Evolutionary conservation across 2,113 vertebrate genomes (phyloP).

Genomic region (Periophthalmus modestus): DNA sequence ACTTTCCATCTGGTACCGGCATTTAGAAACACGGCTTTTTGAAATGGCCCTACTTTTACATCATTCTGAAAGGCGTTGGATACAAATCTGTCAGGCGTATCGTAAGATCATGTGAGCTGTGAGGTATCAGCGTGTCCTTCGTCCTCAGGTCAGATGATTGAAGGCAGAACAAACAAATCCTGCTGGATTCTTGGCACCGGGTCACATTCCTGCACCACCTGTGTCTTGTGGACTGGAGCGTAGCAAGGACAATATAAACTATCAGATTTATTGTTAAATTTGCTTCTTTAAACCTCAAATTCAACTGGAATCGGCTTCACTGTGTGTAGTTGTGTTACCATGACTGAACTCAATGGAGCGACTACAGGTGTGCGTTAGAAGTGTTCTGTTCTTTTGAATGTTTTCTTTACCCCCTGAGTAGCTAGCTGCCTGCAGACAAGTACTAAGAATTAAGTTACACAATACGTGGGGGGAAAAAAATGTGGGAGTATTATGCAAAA

Average conservation of each 20-base stretch:
- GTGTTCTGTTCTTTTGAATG: conserved; percentile 24
- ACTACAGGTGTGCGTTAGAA: conserved; percentile 52
- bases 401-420: conserved; percentile 8
- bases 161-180: conserved; percentile 29
- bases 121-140: conserved; percentile 8
- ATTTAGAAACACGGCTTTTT: too few relatives aligned
- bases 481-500: not conserved
- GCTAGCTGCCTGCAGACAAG: conserved; percentile 52
- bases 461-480: not conserved
- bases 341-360: not conserved
- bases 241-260: not conserved
- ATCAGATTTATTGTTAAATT: not conserved
- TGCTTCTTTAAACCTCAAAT: not conserved
- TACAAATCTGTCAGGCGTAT: too few relatives aligned
- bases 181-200: conserved; percentile 14
- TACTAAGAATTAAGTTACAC: conserved; percentile 9
- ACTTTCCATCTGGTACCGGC: too few relatives aligned
- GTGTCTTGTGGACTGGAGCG: conserved; percentile 10
- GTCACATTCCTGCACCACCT: conserved; percentile 50
- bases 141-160: conserved; percentile 23
- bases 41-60: too few relatives aligned
- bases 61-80: too few relatives aligned
- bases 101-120: too few relatives aligned
- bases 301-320: not conserved
- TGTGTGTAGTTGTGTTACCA: not conserved